Percentiles rank a stretch among this genome's conserved stretches.
Evolutionary conservation across 2,888 invertebrate genomes (phyloP).

Genomic region (Melinaea marsaeus): DNA sequence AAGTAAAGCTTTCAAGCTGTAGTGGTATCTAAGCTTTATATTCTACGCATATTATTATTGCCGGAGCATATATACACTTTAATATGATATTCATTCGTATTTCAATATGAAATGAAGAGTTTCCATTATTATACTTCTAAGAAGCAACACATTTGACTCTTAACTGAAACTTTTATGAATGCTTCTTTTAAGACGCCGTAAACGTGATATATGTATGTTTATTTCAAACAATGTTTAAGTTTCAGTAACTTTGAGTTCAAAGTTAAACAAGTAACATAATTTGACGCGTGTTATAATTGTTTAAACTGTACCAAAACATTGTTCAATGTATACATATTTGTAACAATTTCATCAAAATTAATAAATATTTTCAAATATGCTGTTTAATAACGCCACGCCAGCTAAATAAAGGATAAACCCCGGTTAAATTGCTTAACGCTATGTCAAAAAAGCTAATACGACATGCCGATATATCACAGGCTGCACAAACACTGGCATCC

Average conservation of each 20-base stretch:
- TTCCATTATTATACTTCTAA: constrained; percentile 22
- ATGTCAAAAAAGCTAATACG: constrained; percentile 27
- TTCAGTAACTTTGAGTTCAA: constrained; percentile 1
- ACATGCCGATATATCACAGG: constrained; percentile 32
- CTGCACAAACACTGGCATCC: constrained; percentile 54
- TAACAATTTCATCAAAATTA: neutral
- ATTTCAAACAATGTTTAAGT: neutral
- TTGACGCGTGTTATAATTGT: neutral
- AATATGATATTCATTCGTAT: constrained; percentile 24
- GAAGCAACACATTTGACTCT: constrained; percentile 14
- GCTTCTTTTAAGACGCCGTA: constrained; percentile 3
- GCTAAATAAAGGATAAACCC: neutral
- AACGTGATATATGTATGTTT: neutral
- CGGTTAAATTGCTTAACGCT: constrained; percentile 11
- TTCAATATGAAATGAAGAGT: constrained; percentile 27
- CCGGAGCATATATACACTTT: constrained; percentile 23
- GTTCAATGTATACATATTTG: too few relatives aligned
- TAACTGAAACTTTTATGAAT: constrained; percentile 17
- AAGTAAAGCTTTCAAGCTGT: neutral
- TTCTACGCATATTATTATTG: constrained; percentile 30
- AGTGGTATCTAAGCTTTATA: constrained; percentile 13
- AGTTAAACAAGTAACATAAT: neutral
- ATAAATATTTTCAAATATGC: constrained; percentile 1
- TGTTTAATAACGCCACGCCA: neutral
- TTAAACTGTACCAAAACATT: neutral